These are phyloP conservation scores for Anseranas semipalmata DNA, from an alignment of 2,113 vertebrate species.

Conservation along the genomic window DNA sequence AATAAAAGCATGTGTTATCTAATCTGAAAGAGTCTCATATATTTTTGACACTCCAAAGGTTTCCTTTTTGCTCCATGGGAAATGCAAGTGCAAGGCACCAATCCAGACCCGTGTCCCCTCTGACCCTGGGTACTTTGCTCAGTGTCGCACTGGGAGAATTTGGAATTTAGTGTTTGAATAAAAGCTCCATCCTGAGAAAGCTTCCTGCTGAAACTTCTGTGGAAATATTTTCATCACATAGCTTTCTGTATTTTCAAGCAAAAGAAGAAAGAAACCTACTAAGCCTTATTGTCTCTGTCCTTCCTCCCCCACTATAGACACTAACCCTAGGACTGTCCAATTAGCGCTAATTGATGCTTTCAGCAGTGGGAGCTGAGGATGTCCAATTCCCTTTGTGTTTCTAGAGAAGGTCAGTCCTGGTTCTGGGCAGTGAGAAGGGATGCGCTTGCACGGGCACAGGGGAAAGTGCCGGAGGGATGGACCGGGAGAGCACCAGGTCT, in stretches of 20 bases:
- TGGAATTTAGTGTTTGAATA: neutral
- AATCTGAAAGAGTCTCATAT: neutral
- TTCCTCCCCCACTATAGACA: neutral
- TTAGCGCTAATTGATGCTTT: neutral
- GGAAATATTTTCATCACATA: neutral
- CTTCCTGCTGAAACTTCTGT: neutral
- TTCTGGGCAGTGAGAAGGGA: neutral
- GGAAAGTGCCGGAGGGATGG: accelerated
- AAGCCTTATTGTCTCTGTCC: neutral
- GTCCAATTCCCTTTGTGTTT: accelerated
- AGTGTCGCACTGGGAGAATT: neutral
- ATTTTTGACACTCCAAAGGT: neutral
- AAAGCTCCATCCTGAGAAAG: neutral
- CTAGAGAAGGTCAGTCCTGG: neutral
- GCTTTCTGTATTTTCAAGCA: neutral
- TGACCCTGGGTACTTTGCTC: accelerated
- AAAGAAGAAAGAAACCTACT: neutral
- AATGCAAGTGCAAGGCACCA: neutral
- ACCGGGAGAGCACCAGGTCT: neutral
- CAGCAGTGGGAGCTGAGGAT: neutral
- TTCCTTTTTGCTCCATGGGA: neutral
- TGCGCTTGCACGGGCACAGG: accelerated
- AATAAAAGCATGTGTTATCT: neutral
- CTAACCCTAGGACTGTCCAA: neutral
- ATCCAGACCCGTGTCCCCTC: neutral